Evolutionary conservation across 2,797 vertebrate genomes (phyloP).

Genomic region (Propithecus perrieri): DNA sequence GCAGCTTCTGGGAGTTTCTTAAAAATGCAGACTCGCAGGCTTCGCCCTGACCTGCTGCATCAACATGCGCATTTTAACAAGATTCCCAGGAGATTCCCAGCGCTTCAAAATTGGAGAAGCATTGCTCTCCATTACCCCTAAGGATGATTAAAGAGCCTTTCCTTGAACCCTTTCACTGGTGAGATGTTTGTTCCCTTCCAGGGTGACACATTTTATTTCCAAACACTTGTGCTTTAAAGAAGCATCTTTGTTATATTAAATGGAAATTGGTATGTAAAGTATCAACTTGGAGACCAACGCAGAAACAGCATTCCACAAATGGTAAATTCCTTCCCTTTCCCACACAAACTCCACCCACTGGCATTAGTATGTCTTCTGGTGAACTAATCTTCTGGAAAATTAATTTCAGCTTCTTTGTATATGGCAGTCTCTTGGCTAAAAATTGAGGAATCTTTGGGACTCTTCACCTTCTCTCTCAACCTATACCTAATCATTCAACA

Average conservation of each 20-base stretch:
- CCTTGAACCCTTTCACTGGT: neutral
- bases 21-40: no score
- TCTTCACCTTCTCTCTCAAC: neutral
- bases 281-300: neutral
- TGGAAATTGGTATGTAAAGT: neutral
- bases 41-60: neutral
- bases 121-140: neutral
- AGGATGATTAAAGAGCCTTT: neutral
- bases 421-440: neutral
- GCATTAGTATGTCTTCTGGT: neutral
- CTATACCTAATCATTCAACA: neutral
- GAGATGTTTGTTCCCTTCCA: neutral
- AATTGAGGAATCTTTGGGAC: neutral
- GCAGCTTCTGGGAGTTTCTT: neutral
- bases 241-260: neutral
- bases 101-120: neutral
- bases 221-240: neutral
- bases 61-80: neutral
- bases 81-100: neutral
- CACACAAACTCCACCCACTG: neutral
- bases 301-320: neutral
- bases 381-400: conserved; percentile 15
- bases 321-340: neutral
- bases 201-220: conserved; percentile 1
- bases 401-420: neutral